Evolutionary conservation across 1,140 invertebrate genomes (phyloP), one percentile per base, ranked within the genome.

Genomic region (Carposina sasakii): DNA sequence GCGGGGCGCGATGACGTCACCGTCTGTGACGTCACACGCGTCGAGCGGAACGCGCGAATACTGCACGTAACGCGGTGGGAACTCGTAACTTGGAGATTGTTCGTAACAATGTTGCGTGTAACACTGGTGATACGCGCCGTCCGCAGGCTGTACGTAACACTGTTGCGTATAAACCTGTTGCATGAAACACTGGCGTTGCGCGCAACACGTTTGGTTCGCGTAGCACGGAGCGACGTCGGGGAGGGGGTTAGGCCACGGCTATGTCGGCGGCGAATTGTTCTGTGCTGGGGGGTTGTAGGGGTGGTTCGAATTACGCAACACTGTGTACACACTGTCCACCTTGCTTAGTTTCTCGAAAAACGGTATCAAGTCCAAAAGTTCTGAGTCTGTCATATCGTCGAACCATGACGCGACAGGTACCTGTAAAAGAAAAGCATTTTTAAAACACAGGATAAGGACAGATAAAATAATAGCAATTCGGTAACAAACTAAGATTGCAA

Each of bases 401-500:
- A 98, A 98, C 97, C 97, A 98, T 49, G 96, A 97, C 75, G 94
- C 94, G 48, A 98, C 96, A 79, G 96, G 96, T 82, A 98, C 94
- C 96, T 98, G 81, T 1, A 85, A 75, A 54, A 54, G 34, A 20
- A 20, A 51, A 1, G 22, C 15, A 15, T 36, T 19, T n/a, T 43
- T 43, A 16, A n/a, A 23, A 45, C 6, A 6, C 12, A 34, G 2
- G 1, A 20, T 23, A 39, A 39, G 20, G 8, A 21, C n/a, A n/a
- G 3, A 16, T 8, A 28, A 28, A 6, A 12, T 28, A 28, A 6
- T 6, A 12, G 24, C 24, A 12, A 28, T 28, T 28, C 12, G 24
- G 6, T 28, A 6, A 36, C n/a, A 44, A 30, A 44, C 2, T 10
- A 17, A 17, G 19, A n/a, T n/a, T n/a, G n/a, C n/a, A n/a, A n/a